Percentiles rank a stretch among this genome's conserved stretches.
Conservation (phyloP, 2,113 vertebrate genomes). For the Brachyhypopomus occidentalis region DNA sequence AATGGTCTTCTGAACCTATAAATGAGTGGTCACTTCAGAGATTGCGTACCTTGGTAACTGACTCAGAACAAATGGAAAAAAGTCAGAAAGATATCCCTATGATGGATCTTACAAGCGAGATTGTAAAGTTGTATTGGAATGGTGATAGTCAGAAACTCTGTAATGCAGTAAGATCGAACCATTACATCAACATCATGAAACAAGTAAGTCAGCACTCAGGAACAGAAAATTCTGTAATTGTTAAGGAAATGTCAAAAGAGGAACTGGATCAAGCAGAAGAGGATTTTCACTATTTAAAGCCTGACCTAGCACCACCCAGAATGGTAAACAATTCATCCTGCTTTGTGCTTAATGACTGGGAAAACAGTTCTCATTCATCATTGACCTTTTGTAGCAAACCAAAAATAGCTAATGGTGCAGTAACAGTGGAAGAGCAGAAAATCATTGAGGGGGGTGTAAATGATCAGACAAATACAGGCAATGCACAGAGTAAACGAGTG, state of each 20-base stretch:
- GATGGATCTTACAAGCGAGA: accelerated
- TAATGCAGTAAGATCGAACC: neutral
- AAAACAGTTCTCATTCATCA: conserved; percentile 57
- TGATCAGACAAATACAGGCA: neutral
- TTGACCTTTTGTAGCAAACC: neutral
- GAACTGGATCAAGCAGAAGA: conserved; percentile 19
- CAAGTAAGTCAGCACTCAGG: neutral
- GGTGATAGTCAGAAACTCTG: neutral
- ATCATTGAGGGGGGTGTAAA: neutral
- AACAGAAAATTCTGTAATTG: conserved; percentile 47
- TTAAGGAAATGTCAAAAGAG: conserved; percentile 47
- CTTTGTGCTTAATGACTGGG: conserved; percentile 66
- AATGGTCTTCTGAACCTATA: conserved; percentile 9
- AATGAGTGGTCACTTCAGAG: conserved; percentile 42
- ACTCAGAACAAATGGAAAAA: neutral
- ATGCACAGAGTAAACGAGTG: neutral
- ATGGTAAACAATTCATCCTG: conserved; percentile 62
- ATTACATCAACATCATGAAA: neutral
- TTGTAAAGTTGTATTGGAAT: conserved; percentile 55
- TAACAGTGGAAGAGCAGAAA: conserved; percentile 1
- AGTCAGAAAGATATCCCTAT: neutral
- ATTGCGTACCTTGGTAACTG: conserved; percentile 1
- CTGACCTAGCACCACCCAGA: conserved; percentile 52
- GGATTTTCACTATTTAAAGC: conserved; percentile 54
- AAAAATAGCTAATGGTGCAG: neutral